These are phyloP conservation scores for Nymphicus hollandicus DNA, from an alignment of 2,113 vertebrate genomes.

Conservation along the genomic window DNA sequence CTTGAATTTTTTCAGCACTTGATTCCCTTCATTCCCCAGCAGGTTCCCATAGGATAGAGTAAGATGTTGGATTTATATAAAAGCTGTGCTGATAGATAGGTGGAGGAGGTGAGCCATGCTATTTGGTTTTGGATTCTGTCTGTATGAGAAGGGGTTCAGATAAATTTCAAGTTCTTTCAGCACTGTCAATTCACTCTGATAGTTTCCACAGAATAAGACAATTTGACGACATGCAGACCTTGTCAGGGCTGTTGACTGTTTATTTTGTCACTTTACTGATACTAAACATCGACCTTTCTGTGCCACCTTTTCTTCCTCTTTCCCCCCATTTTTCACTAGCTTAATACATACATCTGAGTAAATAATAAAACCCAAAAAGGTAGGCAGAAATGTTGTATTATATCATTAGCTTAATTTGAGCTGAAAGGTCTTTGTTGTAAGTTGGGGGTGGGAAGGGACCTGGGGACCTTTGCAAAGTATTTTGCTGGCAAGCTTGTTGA, in stretches of 20 bases:
- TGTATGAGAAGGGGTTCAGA: slow-evolving; percentile 54
- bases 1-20: slow-evolving; percentile 81
- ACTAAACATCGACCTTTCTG: slow-evolving; percentile 70
- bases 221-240: slow-evolving; percentile 67
- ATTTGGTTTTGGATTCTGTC: slow-evolving; percentile 67
- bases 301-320: slow-evolving; percentile 57
- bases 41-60: slow-evolving; percentile 83
- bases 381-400: slow-evolving; percentile 77
- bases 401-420: slow-evolving; percentile 88
- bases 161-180: slow-evolving; percentile 66
- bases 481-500: slow-evolving; percentile 87
- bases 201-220: slow-evolving; percentile 62
- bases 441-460: slow-evolving; percentile 78
- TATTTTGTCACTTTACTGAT: slow-evolving; percentile 75
- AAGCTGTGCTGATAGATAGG: slow-evolving; percentile 77
- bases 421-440: slow-evolving; percentile 85
- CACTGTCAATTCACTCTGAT: slow-evolving; percentile 56
- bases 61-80: slow-evolving; percentile 77
- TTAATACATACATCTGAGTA: slow-evolving; percentile 67
- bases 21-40: slow-evolving; percentile 75
- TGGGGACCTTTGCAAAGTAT: slow-evolving; percentile 85
- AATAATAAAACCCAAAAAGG: slow-evolving; percentile 70
- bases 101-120: slow-evolving; percentile 70
- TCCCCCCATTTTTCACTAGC: neutral
- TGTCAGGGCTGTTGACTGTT: slow-evolving; percentile 61